phyloP scores from a whole-genome alignment of 2,888 invertebrate genomes.

The Xiphydria camelus region DNA sequence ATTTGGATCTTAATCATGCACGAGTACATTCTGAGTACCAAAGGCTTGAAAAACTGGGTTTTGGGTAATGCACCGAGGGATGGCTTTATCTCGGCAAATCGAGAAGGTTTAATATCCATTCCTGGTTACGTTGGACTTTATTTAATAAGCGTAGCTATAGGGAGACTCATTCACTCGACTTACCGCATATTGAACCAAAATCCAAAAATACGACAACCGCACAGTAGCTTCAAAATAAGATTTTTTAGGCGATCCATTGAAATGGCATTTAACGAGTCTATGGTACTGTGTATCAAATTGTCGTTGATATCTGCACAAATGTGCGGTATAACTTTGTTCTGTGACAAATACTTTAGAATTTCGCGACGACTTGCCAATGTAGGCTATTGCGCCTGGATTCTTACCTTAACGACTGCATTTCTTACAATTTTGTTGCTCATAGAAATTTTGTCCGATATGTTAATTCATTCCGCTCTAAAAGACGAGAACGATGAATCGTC shows the following conservation, averaged over 20 bases:
- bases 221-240: constrained; percentile 25
- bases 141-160: constrained; percentile 72
- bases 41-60: constrained; percentile 73
- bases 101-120: constrained; percentile 87
- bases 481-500: constrained; percentile 15
- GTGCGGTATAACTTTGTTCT: constrained; percentile 59
- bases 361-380: constrained; percentile 85
- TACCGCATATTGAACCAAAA: constrained; percentile 22
- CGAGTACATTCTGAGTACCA: constrained; percentile 65
- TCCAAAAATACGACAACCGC: constrained; percentile 9
- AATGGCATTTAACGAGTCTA: constrained; percentile 38
- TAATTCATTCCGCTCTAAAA: constrained; percentile 24
- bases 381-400: constrained; percentile 78
- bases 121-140: constrained; percentile 86
- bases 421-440: constrained; percentile 62
- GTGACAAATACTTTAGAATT: constrained; percentile 62
- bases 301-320: constrained; percentile 39
- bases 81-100: constrained; percentile 76
- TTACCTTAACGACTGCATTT: constrained; percentile 66
- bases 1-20: constrained; percentile 65
- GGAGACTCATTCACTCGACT: constrained; percentile 59
- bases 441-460: constrained; percentile 59
- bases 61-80: constrained; percentile 65
- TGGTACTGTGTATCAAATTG: constrained; percentile 46
- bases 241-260: constrained; percentile 24